Conservation (phyloP, 2,797 vertebrate species). For the Dryobates pubescens region DNA sequence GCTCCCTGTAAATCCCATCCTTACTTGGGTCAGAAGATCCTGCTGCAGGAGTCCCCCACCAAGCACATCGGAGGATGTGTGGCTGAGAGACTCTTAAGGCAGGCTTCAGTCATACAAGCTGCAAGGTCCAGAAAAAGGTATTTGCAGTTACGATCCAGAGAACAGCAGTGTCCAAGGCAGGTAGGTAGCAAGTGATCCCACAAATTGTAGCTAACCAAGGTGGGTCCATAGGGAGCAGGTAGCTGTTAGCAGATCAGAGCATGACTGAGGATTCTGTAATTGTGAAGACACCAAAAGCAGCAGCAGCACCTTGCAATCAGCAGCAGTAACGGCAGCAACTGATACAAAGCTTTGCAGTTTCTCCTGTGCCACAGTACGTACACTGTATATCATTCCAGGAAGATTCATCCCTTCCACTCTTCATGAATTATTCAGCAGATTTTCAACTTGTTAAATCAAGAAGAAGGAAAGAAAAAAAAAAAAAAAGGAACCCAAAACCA, state of each 20-base stretch:
- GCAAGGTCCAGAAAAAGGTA: background rate
- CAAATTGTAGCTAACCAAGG: background rate
- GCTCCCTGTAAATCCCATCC: conserved; percentile 59
- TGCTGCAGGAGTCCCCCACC: background rate
- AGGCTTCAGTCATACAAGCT: background rate
- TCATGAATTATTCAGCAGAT: conserved; percentile 83
- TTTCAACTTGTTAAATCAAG: conserved; percentile 74
- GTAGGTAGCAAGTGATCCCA: background rate
- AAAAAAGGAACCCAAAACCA: background rate
- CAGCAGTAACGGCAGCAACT: conserved; percentile 48
- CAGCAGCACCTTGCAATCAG: conserved; percentile 63
- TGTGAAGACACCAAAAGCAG: conserved; percentile 57
- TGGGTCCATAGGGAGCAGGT: conserved; percentile 29
- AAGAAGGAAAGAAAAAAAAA: conserved; percentile 1
- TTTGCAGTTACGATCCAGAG: background rate
- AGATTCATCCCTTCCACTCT: conserved; percentile 75
- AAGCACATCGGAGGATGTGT: background rate
- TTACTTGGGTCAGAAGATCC: conserved; percentile 17
- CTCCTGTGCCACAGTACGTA: conserved; percentile 68
- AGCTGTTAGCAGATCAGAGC: background rate
- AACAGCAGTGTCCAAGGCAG: conserved; percentile 1
- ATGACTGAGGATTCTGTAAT: conserved; percentile 14
- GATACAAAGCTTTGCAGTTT: conserved; percentile 73
- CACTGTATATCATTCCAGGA: conserved; percentile 72
- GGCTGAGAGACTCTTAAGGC: background rate